Conservation (phyloP, 2,888 invertebrate species). For the Tenthredo distinguenda region DNA sequence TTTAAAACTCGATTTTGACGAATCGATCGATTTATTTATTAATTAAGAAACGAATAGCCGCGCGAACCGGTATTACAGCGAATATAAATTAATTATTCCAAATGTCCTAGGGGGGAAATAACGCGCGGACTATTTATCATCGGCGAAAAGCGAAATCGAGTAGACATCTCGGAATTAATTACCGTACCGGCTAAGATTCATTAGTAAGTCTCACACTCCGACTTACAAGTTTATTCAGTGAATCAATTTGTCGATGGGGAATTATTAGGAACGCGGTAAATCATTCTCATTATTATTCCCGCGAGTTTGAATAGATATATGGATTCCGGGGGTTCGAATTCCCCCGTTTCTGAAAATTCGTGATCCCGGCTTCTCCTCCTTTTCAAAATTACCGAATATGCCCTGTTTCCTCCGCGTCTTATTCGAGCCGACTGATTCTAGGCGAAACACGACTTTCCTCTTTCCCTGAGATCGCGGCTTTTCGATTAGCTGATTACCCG, state of each 20-base stretch:
- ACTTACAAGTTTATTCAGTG: background rate
- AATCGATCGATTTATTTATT: too few relatives aligned
- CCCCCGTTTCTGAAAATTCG: background rate
- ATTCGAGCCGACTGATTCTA: background rate
- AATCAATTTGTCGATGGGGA: background rate
- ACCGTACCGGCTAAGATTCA: background rate
- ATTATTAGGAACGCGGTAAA: background rate
- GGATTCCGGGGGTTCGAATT: background rate
- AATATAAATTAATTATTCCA: background rate
- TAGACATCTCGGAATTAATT: background rate
- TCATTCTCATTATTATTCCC: background rate
- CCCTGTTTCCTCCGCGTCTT: too few relatives aligned
- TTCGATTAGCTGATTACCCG: slow-evolving; percentile 1
- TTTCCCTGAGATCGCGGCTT: background rate
- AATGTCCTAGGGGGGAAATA: background rate
- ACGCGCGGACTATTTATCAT: slow-evolving; percentile 6
- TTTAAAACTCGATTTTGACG: too few relatives aligned
- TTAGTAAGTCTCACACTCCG: background rate
- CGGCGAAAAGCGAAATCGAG: background rate
- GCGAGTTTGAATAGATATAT: background rate
- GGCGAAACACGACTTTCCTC: background rate
- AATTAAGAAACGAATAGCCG: too few relatives aligned
- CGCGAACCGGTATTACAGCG: too few relatives aligned
- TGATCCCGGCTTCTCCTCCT: too few relatives aligned
- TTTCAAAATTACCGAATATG: too few relatives aligned